These are phyloP conservation scores for Dasypolia templi DNA, from an alignment of 2,888 invertebrate genomes.

Conservation along the genomic window DNA sequence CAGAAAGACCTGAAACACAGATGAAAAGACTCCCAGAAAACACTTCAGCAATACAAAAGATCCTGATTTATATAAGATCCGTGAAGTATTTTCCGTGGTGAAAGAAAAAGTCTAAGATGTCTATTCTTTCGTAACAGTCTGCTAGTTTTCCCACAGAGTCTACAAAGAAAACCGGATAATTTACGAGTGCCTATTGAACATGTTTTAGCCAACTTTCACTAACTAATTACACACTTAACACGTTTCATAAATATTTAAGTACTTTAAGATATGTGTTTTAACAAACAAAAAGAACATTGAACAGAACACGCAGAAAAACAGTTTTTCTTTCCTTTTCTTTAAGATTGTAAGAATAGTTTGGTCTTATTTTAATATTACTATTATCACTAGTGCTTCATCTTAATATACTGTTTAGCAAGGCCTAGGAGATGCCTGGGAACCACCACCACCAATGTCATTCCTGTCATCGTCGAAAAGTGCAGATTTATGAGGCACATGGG, in stretches of 20 bases:
- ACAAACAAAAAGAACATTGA: too few species aligned
- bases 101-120: slow-evolving; percentile 21
- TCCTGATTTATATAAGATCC: slow-evolving; percentile 22
- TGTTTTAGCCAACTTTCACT: slow-evolving; percentile 26
- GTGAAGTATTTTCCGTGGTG: slow-evolving; percentile 11
- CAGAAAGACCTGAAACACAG: neutral
- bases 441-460: too few species aligned
- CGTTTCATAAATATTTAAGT: neutral
- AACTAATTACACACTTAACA: slow-evolving; percentile 14
- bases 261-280: neutral
- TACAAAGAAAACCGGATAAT: slow-evolving; percentile 42
- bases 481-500: too few species aligned
- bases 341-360: too few species aligned
- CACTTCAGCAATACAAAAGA: slow-evolving; percentile 37
- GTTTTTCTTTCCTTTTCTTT: neutral
- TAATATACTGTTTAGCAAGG: too few species aligned
- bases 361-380: too few species aligned
- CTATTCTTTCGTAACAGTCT: slow-evolving; percentile 22
- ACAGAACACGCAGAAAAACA: too few species aligned
- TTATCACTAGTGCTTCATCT: too few species aligned
- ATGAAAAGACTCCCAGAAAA: slow-evolving; percentile 11
- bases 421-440: too few species aligned
- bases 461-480: too few species aligned
- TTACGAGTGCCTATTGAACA: slow-evolving; percentile 8
- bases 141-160: slow-evolving; percentile 40